Evolutionary conservation across 2,797 vertebrate species (phyloP).

Genomic region (Scomberomorus guttatus): DNA sequence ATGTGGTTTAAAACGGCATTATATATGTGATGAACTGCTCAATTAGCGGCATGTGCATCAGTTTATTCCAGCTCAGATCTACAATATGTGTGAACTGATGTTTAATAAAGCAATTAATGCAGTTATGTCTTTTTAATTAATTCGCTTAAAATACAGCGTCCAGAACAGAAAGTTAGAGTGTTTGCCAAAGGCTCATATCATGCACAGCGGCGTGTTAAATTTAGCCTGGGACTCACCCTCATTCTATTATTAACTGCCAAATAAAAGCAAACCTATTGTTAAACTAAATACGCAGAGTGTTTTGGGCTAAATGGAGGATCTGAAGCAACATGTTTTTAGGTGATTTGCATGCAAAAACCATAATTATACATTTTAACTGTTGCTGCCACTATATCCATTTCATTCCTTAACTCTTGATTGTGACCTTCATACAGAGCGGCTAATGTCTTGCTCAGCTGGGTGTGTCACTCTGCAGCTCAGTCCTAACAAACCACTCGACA

Average conservation of each 20-base stretch:
- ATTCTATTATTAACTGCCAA: not conserved
- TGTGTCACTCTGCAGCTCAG: conserved; percentile 45
- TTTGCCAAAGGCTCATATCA: not conserved
- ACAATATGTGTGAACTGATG: not conserved
- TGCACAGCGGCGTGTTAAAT: not conserved
- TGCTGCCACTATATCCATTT: not conserved
- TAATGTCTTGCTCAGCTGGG: conserved; percentile 26
- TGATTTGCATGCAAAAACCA: not conserved
- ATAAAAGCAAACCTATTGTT: conserved; percentile 9
- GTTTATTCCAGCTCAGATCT: not conserved
- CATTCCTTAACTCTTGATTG: not conserved
- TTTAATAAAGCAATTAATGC: not conserved
- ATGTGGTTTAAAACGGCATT: too few species aligned
- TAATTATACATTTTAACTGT: not conserved
- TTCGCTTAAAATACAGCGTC: not conserved
- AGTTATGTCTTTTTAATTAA: not conserved
- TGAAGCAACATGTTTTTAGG: conserved; percentile 3
- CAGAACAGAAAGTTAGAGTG: too few species aligned
- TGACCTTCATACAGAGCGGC: conserved; percentile 4
- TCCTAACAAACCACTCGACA: conserved; percentile 1
- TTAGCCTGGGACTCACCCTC: not conserved
- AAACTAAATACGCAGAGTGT: not conserved
- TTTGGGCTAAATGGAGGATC: not conserved
- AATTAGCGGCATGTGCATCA: not conserved
- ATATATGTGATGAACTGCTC: too few species aligned